phyloP scores from a whole-genome alignment of 2,888 invertebrate genomes.

The Steinernema carpocapsae region DNA sequence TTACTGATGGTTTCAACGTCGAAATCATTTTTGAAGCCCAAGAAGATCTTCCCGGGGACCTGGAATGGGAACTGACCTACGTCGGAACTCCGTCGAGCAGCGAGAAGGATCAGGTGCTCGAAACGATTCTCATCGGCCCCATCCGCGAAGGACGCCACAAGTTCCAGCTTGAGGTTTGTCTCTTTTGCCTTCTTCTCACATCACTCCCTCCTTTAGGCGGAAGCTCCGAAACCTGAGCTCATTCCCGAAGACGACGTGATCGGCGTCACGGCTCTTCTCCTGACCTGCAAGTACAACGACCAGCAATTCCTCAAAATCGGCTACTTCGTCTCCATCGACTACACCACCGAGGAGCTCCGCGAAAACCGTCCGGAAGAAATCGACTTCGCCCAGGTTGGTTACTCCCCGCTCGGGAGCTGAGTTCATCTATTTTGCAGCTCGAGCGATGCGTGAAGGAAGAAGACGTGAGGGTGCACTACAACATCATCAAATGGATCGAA shows the following conservation, averaged over 20 bases:
- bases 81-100: conserved; percentile 96
- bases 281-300: conserved; percentile 78
- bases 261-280: conserved; percentile 94
- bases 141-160: conserved; percentile 94
- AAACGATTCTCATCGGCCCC: conserved; percentile 96
- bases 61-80: conserved; percentile 99
- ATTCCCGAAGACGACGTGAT: conserved; percentile 95
- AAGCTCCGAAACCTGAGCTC: conserved; percentile 91
- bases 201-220: conserved; percentile 82
- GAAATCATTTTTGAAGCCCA: conserved; percentile 98
- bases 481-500: conserved; percentile 71
- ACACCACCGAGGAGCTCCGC: conserved; percentile 86
- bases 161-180: conserved; percentile 82
- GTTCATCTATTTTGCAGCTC: conserved; percentile 3
- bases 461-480: conserved; percentile 72
- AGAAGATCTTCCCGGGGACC: conserved; percentile 82
- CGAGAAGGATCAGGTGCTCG: conserved; percentile 92
- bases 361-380: conserved; percentile 93
- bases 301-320: conserved; percentile 87
- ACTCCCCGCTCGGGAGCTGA: too few relatives aligned
- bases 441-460: conserved; percentile 65
- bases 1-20: conserved; percentile 93
- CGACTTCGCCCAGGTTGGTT: conserved; percentile 85
- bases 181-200: conserved; percentile 13
- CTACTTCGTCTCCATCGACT: conserved; percentile 97